These are phyloP conservation scores for Gephyroberyx darwinii DNA, from an alignment of 2,797 vertebrate species.

Conservation along the genomic window DNA sequence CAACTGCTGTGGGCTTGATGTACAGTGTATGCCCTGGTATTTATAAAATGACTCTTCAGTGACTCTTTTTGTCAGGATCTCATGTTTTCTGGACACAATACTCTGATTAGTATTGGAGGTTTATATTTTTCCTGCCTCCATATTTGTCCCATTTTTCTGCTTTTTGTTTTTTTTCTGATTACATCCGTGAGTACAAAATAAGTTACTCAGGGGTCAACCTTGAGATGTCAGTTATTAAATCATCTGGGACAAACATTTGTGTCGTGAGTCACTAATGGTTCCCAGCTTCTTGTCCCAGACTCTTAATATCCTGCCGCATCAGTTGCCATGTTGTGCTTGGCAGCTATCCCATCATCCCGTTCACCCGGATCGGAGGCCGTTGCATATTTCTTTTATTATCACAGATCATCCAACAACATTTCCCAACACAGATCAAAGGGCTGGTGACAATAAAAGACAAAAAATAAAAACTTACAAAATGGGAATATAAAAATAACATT, in stretches of 20 bases:
- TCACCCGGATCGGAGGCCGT: constrained; percentile 49
- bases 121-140: no score
- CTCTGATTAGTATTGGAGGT: no score
- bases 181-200: not conserved
- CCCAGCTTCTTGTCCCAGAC: not conserved
- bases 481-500: constrained; percentile 74
- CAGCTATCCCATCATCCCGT: constrained; percentile 19
- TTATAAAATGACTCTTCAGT: no score
- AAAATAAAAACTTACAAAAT: constrained; percentile 79
- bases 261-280: constrained; percentile 15
- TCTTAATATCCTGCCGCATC: constrained; percentile 44
- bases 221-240: not conserved
- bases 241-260: not conserved
- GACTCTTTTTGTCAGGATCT: no score
- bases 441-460: constrained; percentile 75
- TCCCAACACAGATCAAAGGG: constrained; percentile 77
- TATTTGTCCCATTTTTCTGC: not conserved
- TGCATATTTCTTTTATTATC: constrained; percentile 85
- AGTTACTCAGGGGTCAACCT: not conserved
- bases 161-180: not conserved
- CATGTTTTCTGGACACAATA: no score
- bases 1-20: not conserved
- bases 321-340: constrained; percentile 4
- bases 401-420: constrained; percentile 79
- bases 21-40: not conserved